phyloP scores from a whole-genome alignment of 2,113 vertebrate species.

The Notiomystis cincta region DNA sequence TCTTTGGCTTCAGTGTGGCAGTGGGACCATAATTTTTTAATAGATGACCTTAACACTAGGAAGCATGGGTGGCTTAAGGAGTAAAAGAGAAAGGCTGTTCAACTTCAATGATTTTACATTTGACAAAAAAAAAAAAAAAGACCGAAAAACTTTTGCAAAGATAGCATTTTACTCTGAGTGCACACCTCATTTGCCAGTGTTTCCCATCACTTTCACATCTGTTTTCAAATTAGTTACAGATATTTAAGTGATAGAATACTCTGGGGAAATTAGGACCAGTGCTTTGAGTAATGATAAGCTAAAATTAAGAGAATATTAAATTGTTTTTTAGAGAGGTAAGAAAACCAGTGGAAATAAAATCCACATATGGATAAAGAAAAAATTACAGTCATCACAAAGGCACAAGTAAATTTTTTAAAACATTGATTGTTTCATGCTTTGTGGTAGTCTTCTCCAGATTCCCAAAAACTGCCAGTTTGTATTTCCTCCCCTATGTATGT shows the following conservation, averaged over 20 bases:
- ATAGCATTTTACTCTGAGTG: background rate
- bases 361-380: background rate
- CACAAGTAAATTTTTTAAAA: background rate
- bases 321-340: background rate
- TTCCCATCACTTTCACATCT: background rate
- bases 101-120: background rate
- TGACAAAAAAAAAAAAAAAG: background rate
- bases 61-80: background rate
- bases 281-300: background rate
- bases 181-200: background rate
- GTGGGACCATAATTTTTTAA: background rate
- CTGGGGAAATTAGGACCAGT: background rate
- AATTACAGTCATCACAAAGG: background rate
- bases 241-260: background rate
- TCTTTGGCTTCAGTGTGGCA: background rate
- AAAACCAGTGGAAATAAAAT: background rate
- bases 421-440: background rate
- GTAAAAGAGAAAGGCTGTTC: background rate
- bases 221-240: background rate
- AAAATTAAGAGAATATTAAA: background rate
- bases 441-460: background rate
- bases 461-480: background rate
- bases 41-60: background rate
- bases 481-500: rapidly evolving
- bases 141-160: background rate